Conservation (phyloP, 2,797 vertebrate genomes). For the Eidolon dupreanum region DNA sequence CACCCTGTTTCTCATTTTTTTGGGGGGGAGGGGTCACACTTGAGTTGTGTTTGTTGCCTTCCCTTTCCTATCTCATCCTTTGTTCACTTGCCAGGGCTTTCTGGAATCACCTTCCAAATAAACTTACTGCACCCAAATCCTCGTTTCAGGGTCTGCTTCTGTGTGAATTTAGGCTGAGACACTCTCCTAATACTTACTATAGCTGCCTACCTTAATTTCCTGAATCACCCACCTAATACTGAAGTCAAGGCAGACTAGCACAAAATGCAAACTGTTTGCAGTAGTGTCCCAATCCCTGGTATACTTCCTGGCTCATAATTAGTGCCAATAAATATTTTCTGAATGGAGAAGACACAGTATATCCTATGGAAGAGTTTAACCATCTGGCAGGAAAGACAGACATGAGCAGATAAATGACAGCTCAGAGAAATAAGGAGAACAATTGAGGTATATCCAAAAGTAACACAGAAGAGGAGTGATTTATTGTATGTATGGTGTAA, state of each 20-base stretch:
- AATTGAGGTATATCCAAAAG: not conserved
- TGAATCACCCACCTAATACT: not conserved
- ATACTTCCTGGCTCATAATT: not conserved
- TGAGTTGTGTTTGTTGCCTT: not conserved
- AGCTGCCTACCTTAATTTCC: not conserved
- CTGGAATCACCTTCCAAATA: not conserved
- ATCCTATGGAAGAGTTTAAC: not conserved
- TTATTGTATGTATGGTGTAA: too few species aligned
- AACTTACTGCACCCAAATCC: not conserved
- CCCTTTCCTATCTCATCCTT: not conserved
- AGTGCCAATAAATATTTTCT: not conserved
- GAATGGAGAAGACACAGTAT: not conserved
- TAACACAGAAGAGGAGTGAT: not conserved
- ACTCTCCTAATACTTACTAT: not conserved
- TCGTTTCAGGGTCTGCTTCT: not conserved
- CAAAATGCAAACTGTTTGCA: not conserved
- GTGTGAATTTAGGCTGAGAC: not conserved
- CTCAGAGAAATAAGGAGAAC: not conserved
- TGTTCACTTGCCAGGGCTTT: not conserved
- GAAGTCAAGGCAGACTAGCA: too few species aligned
- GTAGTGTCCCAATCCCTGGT: too few species aligned
- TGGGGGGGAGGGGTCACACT: too few species aligned
- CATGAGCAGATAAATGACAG: not conserved
- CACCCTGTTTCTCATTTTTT: not conserved
- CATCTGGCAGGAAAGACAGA: not conserved